phyloP scores from a whole-genome alignment of 2,888 invertebrate species.

The Melanchra persicariae region DNA sequence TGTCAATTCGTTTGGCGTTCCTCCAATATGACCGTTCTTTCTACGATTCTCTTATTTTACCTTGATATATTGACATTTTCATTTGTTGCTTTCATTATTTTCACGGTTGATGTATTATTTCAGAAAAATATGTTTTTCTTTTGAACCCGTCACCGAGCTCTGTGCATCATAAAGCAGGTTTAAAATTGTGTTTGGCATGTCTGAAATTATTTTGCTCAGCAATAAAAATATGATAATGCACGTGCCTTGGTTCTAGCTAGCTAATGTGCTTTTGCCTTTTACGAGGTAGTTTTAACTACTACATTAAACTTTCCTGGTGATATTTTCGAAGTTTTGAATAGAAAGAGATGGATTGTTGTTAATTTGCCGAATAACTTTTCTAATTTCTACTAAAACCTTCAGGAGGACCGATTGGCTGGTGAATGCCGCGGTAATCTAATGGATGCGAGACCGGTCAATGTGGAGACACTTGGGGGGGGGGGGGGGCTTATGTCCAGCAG shows the following conservation, averaged over 20 bases:
- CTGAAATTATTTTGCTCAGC: constrained; percentile 17
- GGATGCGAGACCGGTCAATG: too few relatives aligned
- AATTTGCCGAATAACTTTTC: too few relatives aligned
- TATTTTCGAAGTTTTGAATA: constrained; percentile 3
- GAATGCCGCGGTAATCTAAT: too few relatives aligned
- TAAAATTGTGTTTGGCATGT: constrained; percentile 17
- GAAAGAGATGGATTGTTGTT: too few relatives aligned
- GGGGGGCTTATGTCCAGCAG: too few relatives aligned
- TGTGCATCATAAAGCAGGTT: constrained; percentile 2
- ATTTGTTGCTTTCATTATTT: constrained; percentile 52
- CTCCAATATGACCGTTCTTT: constrained; percentile 52
- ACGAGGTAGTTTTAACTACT: constrained; percentile 2
- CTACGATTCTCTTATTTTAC: constrained; percentile 53
- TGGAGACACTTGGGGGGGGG: too few relatives aligned
- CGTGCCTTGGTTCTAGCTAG: neutral
- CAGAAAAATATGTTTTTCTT: constrained; percentile 18
- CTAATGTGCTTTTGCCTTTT: neutral
- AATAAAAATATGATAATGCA: constrained; percentile 32
- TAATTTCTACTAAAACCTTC: too few relatives aligned
- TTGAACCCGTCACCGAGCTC: neutral
- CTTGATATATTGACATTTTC: constrained; percentile 57
- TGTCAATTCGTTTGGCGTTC: constrained; percentile 61
- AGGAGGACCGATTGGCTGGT: too few relatives aligned
- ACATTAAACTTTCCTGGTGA: neutral
- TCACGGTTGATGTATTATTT: constrained; percentile 22